Percentiles rank a stretch among this genome's conserved stretches.
Conservation (phyloP, 92 coral and sea anemone genomes). For the Zoanthus sociatus region DNA sequence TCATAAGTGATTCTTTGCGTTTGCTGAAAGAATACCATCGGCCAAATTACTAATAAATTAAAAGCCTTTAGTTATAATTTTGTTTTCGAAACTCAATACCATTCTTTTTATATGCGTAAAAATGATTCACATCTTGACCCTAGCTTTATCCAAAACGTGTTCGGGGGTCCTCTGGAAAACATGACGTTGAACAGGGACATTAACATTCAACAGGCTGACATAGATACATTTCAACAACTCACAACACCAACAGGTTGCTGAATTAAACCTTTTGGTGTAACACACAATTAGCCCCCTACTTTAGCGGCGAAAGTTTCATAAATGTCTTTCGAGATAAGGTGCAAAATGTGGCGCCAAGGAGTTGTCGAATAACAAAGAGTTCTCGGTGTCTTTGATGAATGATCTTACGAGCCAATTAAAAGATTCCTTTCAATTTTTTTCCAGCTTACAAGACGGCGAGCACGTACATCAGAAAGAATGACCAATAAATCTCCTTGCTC, state of each 20-base stretch:
- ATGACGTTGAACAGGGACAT: constrained; percentile 11
- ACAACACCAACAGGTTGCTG: constrained; percentile 1
- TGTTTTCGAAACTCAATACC: not conserved
- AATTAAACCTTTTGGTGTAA: not conserved
- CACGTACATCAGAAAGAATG: constrained; percentile 24
- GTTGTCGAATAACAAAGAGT: constrained; percentile 28
- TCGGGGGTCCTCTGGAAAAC: constrained; percentile 9
- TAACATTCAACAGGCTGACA: constrained; percentile 26
- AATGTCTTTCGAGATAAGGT: constrained; percentile 44
- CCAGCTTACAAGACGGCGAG: constrained; percentile 10
- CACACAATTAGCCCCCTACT: not conserved
- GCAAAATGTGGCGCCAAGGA: constrained; percentile 47
- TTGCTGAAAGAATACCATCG: not conserved
- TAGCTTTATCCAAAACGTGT: constrained; percentile 22
- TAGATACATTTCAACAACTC: constrained; percentile 48
- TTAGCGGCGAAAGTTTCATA: constrained; percentile 17
- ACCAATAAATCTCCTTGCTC: not conserved
- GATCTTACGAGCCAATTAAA: constrained; percentile 34
- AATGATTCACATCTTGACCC: constrained; percentile 17
- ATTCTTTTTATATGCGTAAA: not conserved
- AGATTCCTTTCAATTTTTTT: constrained; percentile 37
- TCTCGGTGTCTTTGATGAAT: constrained; percentile 46
- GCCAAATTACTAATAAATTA: not conserved
- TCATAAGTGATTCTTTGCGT: not conserved
- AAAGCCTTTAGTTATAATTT: not conserved